phyloP scores from a whole-genome alignment of 2,113 vertebrate species.

The Phaethon lepturus region DNA sequence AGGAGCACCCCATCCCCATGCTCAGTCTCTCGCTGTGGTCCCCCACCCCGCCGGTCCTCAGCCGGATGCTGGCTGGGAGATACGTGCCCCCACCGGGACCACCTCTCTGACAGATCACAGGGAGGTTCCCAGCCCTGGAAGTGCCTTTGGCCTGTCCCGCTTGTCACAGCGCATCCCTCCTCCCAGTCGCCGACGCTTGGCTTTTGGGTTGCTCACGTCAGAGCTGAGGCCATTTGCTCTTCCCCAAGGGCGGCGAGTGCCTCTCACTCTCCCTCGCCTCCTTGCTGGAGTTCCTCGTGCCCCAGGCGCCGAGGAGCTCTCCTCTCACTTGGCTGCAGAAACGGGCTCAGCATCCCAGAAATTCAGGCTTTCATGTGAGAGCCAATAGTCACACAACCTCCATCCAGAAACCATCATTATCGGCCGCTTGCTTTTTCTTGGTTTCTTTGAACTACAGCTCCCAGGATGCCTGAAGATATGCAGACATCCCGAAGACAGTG shows the following conservation, averaged over 20 bases:
- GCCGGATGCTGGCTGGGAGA: not conserved
- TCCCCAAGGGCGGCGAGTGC: not conserved
- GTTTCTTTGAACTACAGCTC: slow-evolving; percentile 72
- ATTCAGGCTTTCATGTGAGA: slow-evolving; percentile 44
- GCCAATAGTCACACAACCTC: slow-evolving; percentile 66
- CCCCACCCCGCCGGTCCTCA: rapidly evolving
- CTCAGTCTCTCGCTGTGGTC: rapidly evolving
- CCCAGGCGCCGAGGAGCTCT: slow-evolving; percentile 9
- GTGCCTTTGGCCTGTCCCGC: not conserved
- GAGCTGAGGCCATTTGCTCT: not conserved
- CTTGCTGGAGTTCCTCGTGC: not conserved
- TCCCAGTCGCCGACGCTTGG: rapidly evolving
- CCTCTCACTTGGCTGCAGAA: slow-evolving; percentile 59
- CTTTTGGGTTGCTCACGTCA: rapidly evolving
- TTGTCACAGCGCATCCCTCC: not conserved
- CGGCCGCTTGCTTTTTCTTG: slow-evolving; percentile 23
- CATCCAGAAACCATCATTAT: slow-evolving; percentile 65
- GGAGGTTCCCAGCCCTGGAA: not conserved
- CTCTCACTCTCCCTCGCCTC: not conserved
- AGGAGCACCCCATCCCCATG: not conserved
- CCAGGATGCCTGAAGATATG: slow-evolving; percentile 75
- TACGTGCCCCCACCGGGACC: rapidly evolving
- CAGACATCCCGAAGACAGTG: slow-evolving; percentile 74
- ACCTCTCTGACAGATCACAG: not conserved
- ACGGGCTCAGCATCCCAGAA: slow-evolving; percentile 46